Conservation (phyloP, 1,140 invertebrate species). For the Caerostris extrusa region DNA sequence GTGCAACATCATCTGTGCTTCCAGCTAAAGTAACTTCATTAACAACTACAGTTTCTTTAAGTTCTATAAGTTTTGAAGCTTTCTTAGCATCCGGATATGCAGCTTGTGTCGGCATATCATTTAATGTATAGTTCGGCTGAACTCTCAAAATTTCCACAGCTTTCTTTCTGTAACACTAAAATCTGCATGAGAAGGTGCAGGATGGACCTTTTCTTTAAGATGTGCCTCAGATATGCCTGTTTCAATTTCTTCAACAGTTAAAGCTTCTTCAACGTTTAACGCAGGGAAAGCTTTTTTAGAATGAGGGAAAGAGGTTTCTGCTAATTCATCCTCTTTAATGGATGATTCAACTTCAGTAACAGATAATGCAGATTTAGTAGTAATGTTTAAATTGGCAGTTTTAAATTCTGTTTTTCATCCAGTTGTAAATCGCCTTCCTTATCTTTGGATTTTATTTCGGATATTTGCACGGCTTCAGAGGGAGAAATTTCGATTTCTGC, state of each 20-base stretch:
- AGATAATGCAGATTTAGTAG: conserved; percentile 51
- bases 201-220: conserved; percentile 74
- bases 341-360: conserved; percentile 57
- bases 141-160: conserved; percentile 77
- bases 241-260: conserved; percentile 78
- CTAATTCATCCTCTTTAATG: conserved; percentile 73
- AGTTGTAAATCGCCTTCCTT: conserved; percentile 49
- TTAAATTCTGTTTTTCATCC: conserved; percentile 12
- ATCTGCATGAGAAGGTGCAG: conserved; percentile 42
- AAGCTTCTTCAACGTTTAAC: conserved; percentile 73
- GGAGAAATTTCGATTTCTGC: background rate
- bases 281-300: conserved; percentile 72
- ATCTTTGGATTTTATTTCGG: conserved; percentile 41
- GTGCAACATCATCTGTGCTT: background rate
- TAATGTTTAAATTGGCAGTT: conserved; percentile 2
- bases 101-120: background rate
- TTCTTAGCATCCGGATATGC: conserved; percentile 13
- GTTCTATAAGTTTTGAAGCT: conserved; percentile 38
- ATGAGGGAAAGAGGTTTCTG: conserved; percentile 35
- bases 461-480: conserved; percentile 66
- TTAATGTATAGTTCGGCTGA: conserved; percentile 76
- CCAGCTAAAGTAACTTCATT: conserved; percentile 43
- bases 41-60: conserved; percentile 53
- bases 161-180: conserved; percentile 61
- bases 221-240: conserved; percentile 75